phyloP scores from a whole-genome alignment of 2,888 invertebrate genomes.

The Liodrosophila aerea region DNA sequence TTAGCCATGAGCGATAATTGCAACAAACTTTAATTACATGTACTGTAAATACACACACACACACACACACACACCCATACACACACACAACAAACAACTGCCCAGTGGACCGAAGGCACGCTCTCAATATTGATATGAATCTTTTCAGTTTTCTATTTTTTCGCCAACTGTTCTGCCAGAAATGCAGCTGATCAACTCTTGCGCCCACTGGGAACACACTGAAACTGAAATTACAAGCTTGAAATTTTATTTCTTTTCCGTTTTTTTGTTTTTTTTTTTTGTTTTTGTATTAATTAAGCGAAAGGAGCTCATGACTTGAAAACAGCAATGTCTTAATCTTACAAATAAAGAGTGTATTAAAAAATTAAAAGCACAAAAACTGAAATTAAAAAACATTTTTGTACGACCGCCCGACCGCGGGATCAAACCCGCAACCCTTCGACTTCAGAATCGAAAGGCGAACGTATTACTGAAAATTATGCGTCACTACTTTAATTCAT shows the following conservation, averaged over 20 bases:
- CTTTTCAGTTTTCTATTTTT: no score
- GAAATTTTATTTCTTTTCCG: slow-evolving; percentile 3
- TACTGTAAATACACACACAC: slow-evolving; percentile 49
- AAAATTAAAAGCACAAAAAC: slow-evolving; percentile 13
- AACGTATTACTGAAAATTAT: no score
- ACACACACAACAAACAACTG: slow-evolving; percentile 1
- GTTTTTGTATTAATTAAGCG: slow-evolving; percentile 29
- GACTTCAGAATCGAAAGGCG: no score
- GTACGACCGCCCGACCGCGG: no score
- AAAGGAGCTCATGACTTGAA: slow-evolving; percentile 39
- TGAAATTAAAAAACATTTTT: background rate
- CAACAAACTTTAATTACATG: slow-evolving; percentile 40
- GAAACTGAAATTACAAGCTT: slow-evolving; percentile 20
- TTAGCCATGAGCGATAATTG: slow-evolving; percentile 44
- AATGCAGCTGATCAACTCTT: no score
- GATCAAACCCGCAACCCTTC: no score
- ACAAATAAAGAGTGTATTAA: slow-evolving; percentile 20
- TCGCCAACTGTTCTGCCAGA: no score
- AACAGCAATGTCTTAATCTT: slow-evolving; percentile 31
- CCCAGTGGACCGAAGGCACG: background rate
- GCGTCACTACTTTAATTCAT: no score
- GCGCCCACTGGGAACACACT: no score
- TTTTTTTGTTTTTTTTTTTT: slow-evolving; percentile 9
- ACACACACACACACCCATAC: slow-evolving; percentile 11
- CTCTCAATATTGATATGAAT: slow-evolving; percentile 5